Evolutionary conservation across 2,113 vertebrate species (phyloP).

Genomic region (Dasyornis broadbenti): DNA sequence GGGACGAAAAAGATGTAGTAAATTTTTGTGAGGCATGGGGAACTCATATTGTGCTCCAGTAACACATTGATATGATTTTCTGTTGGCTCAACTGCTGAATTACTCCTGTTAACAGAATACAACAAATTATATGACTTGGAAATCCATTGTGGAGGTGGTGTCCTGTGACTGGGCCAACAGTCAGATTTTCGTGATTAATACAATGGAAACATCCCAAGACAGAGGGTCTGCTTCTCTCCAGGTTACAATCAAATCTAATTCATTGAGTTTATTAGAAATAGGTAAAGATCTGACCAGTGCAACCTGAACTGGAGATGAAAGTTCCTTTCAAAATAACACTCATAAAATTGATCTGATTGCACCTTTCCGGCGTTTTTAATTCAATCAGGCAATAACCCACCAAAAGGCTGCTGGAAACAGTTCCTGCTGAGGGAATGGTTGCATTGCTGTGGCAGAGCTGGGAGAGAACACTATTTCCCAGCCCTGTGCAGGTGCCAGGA

Average conservation of each 20-base stretch:
- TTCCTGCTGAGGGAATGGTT: not conserved
- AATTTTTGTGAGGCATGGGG: not conserved
- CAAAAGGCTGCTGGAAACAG: not conserved
- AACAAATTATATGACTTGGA: not conserved
- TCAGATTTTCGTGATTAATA: not conserved
- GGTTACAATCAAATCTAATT: not conserved
- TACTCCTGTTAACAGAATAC: not conserved
- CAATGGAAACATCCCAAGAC: not conserved
- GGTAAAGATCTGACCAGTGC: not conserved
- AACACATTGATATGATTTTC: not conserved
- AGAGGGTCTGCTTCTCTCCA: not conserved
- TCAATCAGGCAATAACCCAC: not conserved
- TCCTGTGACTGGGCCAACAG: not conserved
- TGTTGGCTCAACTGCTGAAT: not conserved
- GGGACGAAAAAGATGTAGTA: not conserved
- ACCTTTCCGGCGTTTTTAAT: not conserved
- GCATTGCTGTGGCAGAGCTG: not conserved
- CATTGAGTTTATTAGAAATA: not conserved
- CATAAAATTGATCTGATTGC: not conserved
- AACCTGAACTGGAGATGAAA: not conserved
- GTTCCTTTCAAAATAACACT: not conserved
- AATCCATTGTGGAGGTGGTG: not conserved
- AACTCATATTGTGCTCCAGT: not conserved
- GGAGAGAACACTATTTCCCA: not conserved
- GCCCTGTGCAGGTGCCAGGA: too few species aligned